Conservation (phyloP, 2,888 invertebrate species). For the Pollenia amentaria region DNA sequence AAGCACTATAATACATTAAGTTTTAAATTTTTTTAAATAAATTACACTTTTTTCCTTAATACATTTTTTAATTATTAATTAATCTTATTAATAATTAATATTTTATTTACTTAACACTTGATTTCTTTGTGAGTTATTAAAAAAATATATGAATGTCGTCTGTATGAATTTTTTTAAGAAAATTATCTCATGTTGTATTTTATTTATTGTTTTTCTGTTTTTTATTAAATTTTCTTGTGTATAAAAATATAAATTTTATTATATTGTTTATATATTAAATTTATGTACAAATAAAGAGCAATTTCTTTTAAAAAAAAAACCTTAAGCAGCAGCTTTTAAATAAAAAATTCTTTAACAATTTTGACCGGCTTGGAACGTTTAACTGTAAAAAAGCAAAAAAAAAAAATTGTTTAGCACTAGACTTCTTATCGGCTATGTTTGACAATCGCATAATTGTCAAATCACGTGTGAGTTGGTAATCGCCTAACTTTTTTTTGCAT, state of each 20-base stretch:
- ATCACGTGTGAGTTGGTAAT: too few relatives aligned
- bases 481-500: too few relatives aligned
- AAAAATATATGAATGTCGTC: constrained; percentile 56
- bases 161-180: constrained; percentile 47
- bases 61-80: constrained; percentile 6
- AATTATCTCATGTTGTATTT: constrained; percentile 9
- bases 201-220: constrained; percentile 53
- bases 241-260: constrained; percentile 61
- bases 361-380: too few relatives aligned
- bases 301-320: neutral
- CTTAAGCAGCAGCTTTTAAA: neutral
- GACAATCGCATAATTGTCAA: too few relatives aligned
- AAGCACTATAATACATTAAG: constrained; percentile 52
- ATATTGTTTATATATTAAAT: constrained; percentile 4
- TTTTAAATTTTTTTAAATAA: constrained; percentile 24
- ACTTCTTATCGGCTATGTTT: too few relatives aligned
- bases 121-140: constrained; percentile 38
- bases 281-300: constrained; percentile 4
- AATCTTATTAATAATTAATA: constrained; percentile 13
- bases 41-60: constrained; percentile 41
- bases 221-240: constrained; percentile 45
- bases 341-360: too few relatives aligned
- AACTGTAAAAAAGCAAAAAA: too few relatives aligned
- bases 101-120: constrained; percentile 18
- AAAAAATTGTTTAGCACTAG: too few relatives aligned